Evolutionary conservation across 2,797 vertebrate genomes (phyloP), one percentile per base, ranked within the genome.

Genomic region (Distichodus sexfasciatus): DNA sequence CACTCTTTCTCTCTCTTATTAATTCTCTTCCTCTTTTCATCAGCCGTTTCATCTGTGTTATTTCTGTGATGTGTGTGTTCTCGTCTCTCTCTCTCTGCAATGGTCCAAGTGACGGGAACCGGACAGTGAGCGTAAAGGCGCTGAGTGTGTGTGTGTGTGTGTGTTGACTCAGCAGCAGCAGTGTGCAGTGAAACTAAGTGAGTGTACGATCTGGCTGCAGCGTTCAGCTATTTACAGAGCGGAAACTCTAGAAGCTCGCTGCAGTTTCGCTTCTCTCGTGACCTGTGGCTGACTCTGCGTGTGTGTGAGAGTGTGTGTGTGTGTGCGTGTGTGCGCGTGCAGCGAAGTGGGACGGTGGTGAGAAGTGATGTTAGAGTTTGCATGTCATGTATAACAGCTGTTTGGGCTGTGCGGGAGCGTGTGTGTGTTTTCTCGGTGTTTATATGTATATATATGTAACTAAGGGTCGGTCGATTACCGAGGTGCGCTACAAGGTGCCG

Each of bases 151-250:
- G 57, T 46, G 47, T 26, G 12, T n/a, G 29, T 69, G 21, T 40
- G 24, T 66, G 41, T 72, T 62, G 69, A 75, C 59, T 76, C 66
- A 78, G 73, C 69, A 73, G 60, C 62, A 53, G 28, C 19, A 35
- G 51, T 54, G 9, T 12, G 15, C 50, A 60, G 67, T 46, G 58
- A 74, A 68, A 74, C 67, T 50, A 6, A 28, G 43, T n/a, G 21
- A 60, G 41, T 36, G n/a, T 47, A 50, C 44, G 15, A 19, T 3
- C 48, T 24, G 73, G n/a, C n/a, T n/a, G n/a, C n/a, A n/a, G n/a
- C n/a, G n/a, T n/a, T n/a, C n/a, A 11, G 19, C 50, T 31, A 28
- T 9, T 47, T 67, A 54, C 41, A 38, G 35, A 53, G 21, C 11
- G 26, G 36, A 55, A 61, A 69, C 60, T 36, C 15, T 15, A 24